A percentile compares a stretch with the other conserved stretches of the same genome.
Evolutionary conservation across 2,888 invertebrate genomes (phyloP).

Genomic region (Hirtodrosophila confusa): DNA sequence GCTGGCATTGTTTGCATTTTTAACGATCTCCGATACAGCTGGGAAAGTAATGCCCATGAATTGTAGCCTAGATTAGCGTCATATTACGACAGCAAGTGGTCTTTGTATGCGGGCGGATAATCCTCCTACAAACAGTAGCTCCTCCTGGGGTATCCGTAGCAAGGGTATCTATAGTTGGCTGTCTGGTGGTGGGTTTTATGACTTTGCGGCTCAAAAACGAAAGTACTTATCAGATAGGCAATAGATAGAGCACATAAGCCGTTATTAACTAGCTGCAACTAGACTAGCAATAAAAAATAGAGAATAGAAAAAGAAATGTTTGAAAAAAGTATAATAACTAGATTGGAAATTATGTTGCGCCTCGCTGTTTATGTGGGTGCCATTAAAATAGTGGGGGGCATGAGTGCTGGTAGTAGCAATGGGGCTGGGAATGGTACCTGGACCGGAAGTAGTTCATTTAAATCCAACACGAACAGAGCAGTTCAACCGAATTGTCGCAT

Average conservation of each 20-base stretch:
- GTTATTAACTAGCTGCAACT: conserved; percentile 22
- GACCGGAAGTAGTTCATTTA: conserved; percentile 46
- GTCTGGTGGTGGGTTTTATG: conserved; percentile 51
- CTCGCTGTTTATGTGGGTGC: conserved; percentile 6
- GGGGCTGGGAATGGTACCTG: conserved; percentile 3
- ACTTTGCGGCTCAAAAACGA: conserved; percentile 53
- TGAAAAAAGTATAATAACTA: background rate
- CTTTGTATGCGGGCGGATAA: conserved; percentile 47
- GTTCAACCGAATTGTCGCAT: conserved; percentile 52
- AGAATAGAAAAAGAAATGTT: too few relatives aligned
- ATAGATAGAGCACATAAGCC: conserved; percentile 25
- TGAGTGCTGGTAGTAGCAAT: background rate
- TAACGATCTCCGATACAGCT: conserved; percentile 42
- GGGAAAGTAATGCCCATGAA: conserved; percentile 60
- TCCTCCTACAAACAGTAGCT: conserved; percentile 44
- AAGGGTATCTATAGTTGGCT: conserved; percentile 12
- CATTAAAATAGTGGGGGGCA: conserved; percentile 3
- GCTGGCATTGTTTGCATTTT: conserved; percentile 37
- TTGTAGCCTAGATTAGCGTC: conserved; percentile 68
- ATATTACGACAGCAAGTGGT: conserved; percentile 70
- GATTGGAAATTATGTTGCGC: conserved; percentile 6
- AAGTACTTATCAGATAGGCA: conserved; percentile 41
- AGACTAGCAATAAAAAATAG: too few relatives aligned
- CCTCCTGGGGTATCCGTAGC: conserved; percentile 18
- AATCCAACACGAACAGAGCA: background rate